Percentiles rank a stretch among this genome's conserved stretches.
These are phyloP conservation scores for Plebejus anna DNA, from an alignment of 2,888 invertebrate genomes.

Conservation along the genomic window DNA sequence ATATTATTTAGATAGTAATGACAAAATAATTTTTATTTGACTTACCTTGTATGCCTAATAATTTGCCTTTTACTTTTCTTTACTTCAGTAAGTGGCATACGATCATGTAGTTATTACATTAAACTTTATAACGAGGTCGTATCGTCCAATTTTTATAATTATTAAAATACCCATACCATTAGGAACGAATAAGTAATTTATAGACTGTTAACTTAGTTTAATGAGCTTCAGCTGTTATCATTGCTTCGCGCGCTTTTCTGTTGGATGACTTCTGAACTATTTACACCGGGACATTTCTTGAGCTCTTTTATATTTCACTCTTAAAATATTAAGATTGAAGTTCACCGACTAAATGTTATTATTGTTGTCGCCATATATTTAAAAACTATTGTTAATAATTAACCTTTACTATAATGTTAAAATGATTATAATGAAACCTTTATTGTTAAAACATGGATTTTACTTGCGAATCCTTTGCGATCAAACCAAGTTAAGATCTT, in stretches of 20 bases:
- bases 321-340: background rate
- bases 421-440: too few species aligned
- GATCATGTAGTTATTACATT: background rate
- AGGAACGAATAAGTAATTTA: background rate
- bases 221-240: background rate
- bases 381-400: too few species aligned
- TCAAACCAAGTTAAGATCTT: too few species aligned
- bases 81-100: background rate
- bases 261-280: background rate
- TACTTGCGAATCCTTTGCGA: too few species aligned
- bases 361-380: too few species aligned
- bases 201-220: background rate
- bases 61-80: background rate
- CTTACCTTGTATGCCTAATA: background rate
- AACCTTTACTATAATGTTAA: too few species aligned
- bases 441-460: too few species aligned
- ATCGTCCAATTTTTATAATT: background rate
- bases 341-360: background rate
- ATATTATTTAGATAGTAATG: background rate
- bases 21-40: background rate
- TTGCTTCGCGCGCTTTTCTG: background rate
- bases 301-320: background rate
- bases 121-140: conserved; percentile 1
- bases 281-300: background rate
- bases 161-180: background rate